Conservation (phyloP, 2,797 vertebrate species). For the Babyrousa celebensis region DNA sequence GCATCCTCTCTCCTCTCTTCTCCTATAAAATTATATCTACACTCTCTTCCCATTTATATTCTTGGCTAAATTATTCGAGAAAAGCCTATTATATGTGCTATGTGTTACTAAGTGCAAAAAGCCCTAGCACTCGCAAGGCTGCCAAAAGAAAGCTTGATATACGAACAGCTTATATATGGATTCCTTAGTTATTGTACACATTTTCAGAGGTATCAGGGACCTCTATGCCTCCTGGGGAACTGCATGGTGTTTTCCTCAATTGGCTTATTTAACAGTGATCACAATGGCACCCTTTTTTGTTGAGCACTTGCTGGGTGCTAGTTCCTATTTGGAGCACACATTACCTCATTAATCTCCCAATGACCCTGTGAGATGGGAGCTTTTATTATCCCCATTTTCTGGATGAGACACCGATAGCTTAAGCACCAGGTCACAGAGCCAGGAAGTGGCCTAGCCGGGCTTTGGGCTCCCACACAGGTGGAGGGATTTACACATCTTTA, state of each 20-base stretch:
- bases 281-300: background rate
- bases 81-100: background rate
- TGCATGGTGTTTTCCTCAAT: background rate
- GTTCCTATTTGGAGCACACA: background rate
- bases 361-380: background rate
- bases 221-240: background rate
- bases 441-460: background rate
- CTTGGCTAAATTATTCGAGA: slow-evolving; percentile 1
- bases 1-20: background rate
- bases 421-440: background rate
- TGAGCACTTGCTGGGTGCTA: background rate
- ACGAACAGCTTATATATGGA: background rate
- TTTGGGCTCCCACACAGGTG: background rate
- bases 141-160: background rate
- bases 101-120: background rate
- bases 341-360: background rate
- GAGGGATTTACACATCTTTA: background rate
- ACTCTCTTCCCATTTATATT: background rate
- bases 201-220: background rate
- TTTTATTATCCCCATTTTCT: background rate
- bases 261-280: background rate
- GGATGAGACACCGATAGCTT: background rate
- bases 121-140: background rate
- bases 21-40: background rate
- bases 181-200: background rate